A percentile compares a stretch with the other conserved stretches of the same genome.
Conservation (phyloP, 2,888 invertebrate species). For the Diogma glabrata region DNA sequence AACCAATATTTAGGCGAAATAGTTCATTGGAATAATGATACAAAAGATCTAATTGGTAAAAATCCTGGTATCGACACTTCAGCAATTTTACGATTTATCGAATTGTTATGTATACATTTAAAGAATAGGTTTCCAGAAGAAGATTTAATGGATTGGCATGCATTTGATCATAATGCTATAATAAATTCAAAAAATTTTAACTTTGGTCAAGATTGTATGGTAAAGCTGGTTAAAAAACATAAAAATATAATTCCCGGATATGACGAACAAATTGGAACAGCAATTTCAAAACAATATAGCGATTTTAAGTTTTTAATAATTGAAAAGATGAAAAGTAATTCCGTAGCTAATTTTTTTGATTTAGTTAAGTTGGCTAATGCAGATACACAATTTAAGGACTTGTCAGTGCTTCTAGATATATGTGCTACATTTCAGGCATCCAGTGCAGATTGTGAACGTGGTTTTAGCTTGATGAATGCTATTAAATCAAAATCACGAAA, state of each 20-base stretch:
- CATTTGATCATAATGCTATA: conserved; percentile 10
- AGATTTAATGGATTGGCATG: conserved; percentile 6
- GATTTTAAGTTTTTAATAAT: conserved; percentile 11
- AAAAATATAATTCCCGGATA: conserved; percentile 10
- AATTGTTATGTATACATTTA: conserved; percentile 7
- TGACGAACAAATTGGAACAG: conserved; percentile 5
- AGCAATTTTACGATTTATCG: background rate
- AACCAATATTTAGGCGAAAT: conserved; percentile 11
- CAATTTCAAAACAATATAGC: conserved; percentile 8
- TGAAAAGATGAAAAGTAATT: conserved; percentile 11
- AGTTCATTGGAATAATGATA: conserved; percentile 8
- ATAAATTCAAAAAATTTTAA: conserved; percentile 10
- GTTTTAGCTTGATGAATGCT: conserved; percentile 8
- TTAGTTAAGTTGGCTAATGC: conserved; percentile 6
- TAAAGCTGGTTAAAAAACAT: conserved; percentile 11
- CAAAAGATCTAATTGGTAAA: conserved; percentile 6
- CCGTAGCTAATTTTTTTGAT: conserved; percentile 9
- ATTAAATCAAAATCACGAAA: conserved; percentile 11
- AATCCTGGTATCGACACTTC: conserved; percentile 6
- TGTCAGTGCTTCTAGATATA: conserved; percentile 6
- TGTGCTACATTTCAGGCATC: conserved; percentile 11
- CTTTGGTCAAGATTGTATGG: conserved; percentile 6
- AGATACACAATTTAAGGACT: conserved; percentile 7
- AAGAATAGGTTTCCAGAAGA: conserved; percentile 10
- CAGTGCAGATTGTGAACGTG: conserved; percentile 10